These are phyloP conservation scores for Psilopsiagon aurifrons DNA, from an alignment of 2,113 vertebrate genomes.

Conservation along the genomic window DNA sequence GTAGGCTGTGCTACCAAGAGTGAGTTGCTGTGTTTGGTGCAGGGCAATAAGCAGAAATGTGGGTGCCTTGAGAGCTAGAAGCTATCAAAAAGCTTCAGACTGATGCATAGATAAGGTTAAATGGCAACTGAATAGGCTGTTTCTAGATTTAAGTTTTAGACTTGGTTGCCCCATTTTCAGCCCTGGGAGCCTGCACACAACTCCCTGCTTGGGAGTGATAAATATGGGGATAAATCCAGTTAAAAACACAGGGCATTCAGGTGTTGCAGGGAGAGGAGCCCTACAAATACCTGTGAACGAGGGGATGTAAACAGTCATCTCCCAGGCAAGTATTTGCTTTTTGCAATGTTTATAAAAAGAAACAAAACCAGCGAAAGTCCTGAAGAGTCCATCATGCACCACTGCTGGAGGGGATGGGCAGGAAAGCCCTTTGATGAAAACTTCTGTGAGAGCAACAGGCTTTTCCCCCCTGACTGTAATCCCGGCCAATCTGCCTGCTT, in stretches of 20 bases:
- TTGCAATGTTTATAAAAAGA: background rate
- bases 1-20: background rate
- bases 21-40: background rate
- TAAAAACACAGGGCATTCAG: background rate
- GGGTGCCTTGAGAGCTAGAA: background rate
- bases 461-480: background rate
- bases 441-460: background rate
- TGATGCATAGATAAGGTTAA: background rate
- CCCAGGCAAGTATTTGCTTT: background rate
- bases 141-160: background rate
- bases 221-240: background rate
- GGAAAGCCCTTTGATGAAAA: constrained; percentile 26
- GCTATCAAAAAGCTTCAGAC: background rate
- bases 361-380: background rate
- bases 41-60: background rate
- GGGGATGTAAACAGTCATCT: background rate
- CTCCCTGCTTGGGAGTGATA: background rate
- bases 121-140: background rate
- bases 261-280: background rate
- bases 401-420: background rate
- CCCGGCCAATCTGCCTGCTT: background rate
- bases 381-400: background rate
- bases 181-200: background rate
- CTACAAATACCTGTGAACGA: background rate
- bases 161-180: background rate